Percentiles rank a stretch among this genome's conserved stretches.
Evolutionary conservation across 2,888 invertebrate species (phyloP).

Genomic region (Neoitamus cyanurus): DNA sequence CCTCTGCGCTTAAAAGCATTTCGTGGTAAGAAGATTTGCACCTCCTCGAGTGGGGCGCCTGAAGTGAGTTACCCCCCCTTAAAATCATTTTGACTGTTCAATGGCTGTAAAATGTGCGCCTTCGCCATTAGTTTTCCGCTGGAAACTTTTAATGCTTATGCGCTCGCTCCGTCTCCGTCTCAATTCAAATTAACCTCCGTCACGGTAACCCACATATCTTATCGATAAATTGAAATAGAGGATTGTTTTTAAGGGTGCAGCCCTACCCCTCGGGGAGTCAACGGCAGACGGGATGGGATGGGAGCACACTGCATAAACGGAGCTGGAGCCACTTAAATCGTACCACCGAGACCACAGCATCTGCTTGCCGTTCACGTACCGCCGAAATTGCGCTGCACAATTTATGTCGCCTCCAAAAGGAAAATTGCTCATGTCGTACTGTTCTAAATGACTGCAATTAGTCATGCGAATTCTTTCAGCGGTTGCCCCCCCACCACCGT

Average conservation of each 20-base stretch:
- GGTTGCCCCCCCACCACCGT: background rate
- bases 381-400: slow-evolving; percentile 28
- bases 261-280: background rate
- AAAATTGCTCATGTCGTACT: slow-evolving; percentile 44
- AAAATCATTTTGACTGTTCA: slow-evolving; percentile 24
- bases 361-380: slow-evolving; percentile 24
- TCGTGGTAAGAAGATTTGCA: slow-evolving; percentile 43
- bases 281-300: background rate
- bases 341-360: background rate
- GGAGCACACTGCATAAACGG: too few species aligned
- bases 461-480: slow-evolving; percentile 33
- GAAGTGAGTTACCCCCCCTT: background rate
- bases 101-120: slow-evolving; percentile 32
- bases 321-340: background rate
- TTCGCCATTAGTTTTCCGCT: slow-evolving; percentile 30
- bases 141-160: slow-evolving; percentile 24
- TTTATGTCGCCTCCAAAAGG: slow-evolving; percentile 35
- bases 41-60: background rate
- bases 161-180: background rate
- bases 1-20: slow-evolving; percentile 42
- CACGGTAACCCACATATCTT: background rate
- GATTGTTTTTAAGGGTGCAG: background rate
- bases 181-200: slow-evolving; percentile 33
- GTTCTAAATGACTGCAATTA: slow-evolving; percentile 41
- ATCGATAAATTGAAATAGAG: slow-evolving; percentile 41